Conservation (phyloP, 1,140 invertebrate species). For the Aphaenogaster ashmeadi region DNA sequence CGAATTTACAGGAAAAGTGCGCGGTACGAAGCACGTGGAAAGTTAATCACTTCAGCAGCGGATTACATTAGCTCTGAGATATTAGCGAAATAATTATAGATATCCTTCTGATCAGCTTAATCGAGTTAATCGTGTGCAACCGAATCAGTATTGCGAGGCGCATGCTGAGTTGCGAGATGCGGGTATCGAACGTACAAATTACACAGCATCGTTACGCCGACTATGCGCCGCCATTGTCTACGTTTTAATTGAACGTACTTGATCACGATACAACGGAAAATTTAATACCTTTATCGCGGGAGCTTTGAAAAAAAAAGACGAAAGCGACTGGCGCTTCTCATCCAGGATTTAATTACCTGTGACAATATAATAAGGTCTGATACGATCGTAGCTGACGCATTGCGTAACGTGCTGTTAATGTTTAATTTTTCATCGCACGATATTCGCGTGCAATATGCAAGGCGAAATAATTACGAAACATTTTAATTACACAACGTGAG, state of each 20-base stretch:
- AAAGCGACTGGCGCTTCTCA: conserved; percentile 14
- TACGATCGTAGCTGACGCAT: neutral
- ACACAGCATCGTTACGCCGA: neutral
- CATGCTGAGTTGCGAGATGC: conserved; percentile 12
- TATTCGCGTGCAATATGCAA: neutral
- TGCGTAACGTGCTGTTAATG: neutral
- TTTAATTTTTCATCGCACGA: conserved; percentile 17
- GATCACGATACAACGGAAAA: neutral
- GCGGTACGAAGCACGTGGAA: neutral
- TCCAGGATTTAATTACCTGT: conserved; percentile 43
- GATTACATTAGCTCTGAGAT: conserved; percentile 27
- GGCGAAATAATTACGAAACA: conserved; percentile 1
- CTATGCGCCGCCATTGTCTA: conserved; percentile 30
- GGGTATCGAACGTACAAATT: conserved; percentile 34
- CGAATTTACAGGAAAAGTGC: neutral
- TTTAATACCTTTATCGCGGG: conserved; percentile 6
- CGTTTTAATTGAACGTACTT: conserved; percentile 28
- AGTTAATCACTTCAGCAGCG: conserved; percentile 8
- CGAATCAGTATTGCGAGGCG: conserved; percentile 29
- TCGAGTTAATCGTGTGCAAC: conserved; percentile 17
- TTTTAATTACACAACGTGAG: conserved; percentile 9
- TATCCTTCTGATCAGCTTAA: conserved; percentile 15
- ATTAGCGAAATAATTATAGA: conserved; percentile 45
- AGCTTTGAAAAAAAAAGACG: neutral
- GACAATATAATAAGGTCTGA: conserved; percentile 14